Conservation (phyloP, 2,888 invertebrate species). For the Limnephilus lunatus region DNA sequence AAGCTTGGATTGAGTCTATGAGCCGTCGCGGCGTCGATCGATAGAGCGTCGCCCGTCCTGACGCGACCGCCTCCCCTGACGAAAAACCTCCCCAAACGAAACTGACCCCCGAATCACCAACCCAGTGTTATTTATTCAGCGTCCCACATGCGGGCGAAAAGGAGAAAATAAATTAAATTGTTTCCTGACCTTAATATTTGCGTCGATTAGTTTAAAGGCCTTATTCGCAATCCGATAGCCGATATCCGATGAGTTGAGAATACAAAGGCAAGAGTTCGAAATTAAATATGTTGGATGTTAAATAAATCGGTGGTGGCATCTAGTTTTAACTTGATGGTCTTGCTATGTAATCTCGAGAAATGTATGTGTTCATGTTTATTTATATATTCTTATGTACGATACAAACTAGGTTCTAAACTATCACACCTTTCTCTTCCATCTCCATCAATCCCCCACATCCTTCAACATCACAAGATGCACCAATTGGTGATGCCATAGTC, state of each 20-base stretch:
- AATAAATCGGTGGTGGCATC: neutral
- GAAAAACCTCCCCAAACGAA: constrained; percentile 24
- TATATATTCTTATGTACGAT: too few relatives aligned
- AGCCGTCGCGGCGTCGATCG: constrained; percentile 14
- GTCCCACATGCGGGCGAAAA: constrained; percentile 52
- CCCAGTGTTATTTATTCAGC: constrained; percentile 55
- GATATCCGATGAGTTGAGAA: neutral
- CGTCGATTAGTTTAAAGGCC: constrained; percentile 16
- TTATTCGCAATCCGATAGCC: neutral
- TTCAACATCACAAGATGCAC: too few relatives aligned
- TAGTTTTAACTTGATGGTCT: neutral
- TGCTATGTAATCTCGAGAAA: neutral
- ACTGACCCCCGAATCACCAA: constrained; percentile 45
- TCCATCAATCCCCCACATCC: too few relatives aligned
- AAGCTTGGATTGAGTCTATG: neutral
- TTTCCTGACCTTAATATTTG: constrained; percentile 51
- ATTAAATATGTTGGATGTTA: neutral
- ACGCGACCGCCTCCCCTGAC: neutral
- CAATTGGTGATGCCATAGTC: too few relatives aligned
- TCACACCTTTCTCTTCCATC: too few relatives aligned
- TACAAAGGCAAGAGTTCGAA: neutral
- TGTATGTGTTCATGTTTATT: too few relatives aligned
- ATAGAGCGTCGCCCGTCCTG: constrained; percentile 19
- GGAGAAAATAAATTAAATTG: constrained; percentile 56
- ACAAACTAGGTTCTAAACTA: too few relatives aligned